Evolutionary conservation across 2,888 invertebrate species (phyloP), one percentile per base, ranked within the genome.

Genomic region (Drosophila ustulata): DNA sequence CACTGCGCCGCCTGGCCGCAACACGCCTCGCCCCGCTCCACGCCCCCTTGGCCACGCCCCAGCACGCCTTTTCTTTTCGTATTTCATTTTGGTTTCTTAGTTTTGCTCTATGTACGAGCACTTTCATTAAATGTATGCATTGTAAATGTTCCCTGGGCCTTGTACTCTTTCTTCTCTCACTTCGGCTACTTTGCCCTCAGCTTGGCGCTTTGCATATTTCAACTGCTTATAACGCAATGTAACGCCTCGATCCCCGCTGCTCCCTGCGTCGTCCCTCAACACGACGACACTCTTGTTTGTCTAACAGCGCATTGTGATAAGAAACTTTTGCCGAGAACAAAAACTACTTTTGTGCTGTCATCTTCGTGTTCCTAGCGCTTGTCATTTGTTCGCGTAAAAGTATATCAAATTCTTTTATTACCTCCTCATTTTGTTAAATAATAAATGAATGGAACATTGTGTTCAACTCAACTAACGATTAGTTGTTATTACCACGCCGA

Each of bases 101-200:
- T 32, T 56, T 47, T 47, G 41, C 39, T 41, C 32, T 47, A 53
- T 71, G 63, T 34, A 70, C 59, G 56, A 63, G 70, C 71, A 88
- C 75, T 88, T 88, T 85, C 88, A 88, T 85, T 85, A 85, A 86
- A 88, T 80, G 75, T 78, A 69, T 78, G 83, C 80, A 82, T 82
- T 88, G 79, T 85, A 59, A 73, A 76, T 71, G 78, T 47, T 78
- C 53, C 62, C 47, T 71, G 77, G 51, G 69, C 66, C 68, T 72
- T 78, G 67, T 71, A 61, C 39, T 37, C 39, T 5, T 41, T 49
- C 46, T 25, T n/a, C 11, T n/a, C 1, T 5, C 5, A 2, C 37
- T 34, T 11, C 30, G 50, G 7, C 58, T 58, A 26, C 18, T 50
- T 59, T 57, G 47, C 39, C 65, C 62, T 61, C 62, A 51, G 43